Conservation (phyloP, 2,113 vertebrate species). For the Boleophthalmus pectinirostris region DNA sequence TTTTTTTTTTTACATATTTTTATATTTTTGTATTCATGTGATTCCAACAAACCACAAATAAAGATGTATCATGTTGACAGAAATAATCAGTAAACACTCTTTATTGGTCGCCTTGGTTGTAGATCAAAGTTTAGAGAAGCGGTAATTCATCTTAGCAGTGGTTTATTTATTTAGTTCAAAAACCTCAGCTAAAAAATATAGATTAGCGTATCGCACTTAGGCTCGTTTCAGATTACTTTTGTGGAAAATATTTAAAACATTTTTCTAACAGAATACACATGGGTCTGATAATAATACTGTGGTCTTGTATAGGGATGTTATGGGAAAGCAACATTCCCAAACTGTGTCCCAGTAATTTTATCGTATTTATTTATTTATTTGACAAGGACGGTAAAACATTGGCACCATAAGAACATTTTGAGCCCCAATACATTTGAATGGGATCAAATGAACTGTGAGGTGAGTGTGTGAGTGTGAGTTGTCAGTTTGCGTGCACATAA, state of each 20-base stretch:
- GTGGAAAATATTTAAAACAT: not conserved
- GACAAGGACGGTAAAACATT: not conserved
- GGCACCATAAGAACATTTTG: not conserved
- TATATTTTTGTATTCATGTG: conserved; percentile 52
- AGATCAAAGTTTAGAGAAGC: too few relatives aligned
- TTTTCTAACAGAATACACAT: not conserved
- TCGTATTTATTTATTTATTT: not conserved
- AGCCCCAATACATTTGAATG: not conserved
- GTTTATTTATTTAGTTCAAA: not conserved
- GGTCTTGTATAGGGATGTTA: not conserved
- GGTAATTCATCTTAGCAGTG: too few relatives aligned
- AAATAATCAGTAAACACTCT: not conserved
- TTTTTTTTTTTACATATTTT: conserved; percentile 19
- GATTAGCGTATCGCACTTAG: not conserved
- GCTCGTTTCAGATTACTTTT: not conserved
- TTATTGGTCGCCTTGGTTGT: not conserved
- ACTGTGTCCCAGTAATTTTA: not conserved
- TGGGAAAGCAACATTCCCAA: not conserved
- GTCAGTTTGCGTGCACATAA: conserved; percentile 3
- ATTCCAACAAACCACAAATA: conserved; percentile 48
- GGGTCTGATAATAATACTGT: not conserved
- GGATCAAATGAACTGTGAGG: not conserved
- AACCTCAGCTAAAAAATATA: not conserved
- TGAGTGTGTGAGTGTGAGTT: not conserved
- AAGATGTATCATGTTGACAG: conserved; percentile 8